Evolutionary conservation across 2,113 vertebrate species (phyloP), one percentile per base, ranked within the genome.

Genomic region (Peucedramus taeniatus): DNA sequence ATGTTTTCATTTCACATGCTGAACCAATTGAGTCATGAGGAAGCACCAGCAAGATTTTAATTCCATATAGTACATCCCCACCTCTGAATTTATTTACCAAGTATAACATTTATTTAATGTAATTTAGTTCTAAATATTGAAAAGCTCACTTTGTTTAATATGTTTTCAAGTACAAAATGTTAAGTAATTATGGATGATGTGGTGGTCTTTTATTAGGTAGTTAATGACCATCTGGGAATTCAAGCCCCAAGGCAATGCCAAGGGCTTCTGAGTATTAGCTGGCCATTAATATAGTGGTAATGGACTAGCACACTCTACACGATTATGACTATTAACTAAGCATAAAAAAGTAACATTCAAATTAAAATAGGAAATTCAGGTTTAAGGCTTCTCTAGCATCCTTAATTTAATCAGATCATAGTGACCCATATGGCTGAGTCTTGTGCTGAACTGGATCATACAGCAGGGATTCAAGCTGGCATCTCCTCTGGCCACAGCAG

Each of bases 91-190:
- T 97, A 97, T 97, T 97, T 97, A 97, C 92, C 85, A 97, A 97
- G 97, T 94, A 95, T 93, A 97, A 97, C 95, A 97, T 97, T 97
- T 97, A 97, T 97, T 97, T 97, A 97, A 97, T 96, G 95, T 96
- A 97, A 97, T 97, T 97, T 96, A 94, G 79, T 97, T 94, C 96
- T 97, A 97, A 96, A 97, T 97, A 97, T 97, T 97, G 97, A 97
- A 97, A 98, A 97, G 97, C 96, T 97, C 97, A 97, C 97, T 98
- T 97, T 97, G 96, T 97, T 94, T 97, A 98, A 97, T 98, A 97
- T 97, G 94, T 97, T 97, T 97, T 97, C 91, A 96, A 96, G 93
- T 94, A 97, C 97, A 97, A 97, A 96, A 97, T 97, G 96, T 97
- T 97, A 97, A 97, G 96, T 97, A 97, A 97, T 97, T 98, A 97